phyloP scores from a whole-genome alignment of 2,888 invertebrate species.

The Macroteleia sp. region DNA sequence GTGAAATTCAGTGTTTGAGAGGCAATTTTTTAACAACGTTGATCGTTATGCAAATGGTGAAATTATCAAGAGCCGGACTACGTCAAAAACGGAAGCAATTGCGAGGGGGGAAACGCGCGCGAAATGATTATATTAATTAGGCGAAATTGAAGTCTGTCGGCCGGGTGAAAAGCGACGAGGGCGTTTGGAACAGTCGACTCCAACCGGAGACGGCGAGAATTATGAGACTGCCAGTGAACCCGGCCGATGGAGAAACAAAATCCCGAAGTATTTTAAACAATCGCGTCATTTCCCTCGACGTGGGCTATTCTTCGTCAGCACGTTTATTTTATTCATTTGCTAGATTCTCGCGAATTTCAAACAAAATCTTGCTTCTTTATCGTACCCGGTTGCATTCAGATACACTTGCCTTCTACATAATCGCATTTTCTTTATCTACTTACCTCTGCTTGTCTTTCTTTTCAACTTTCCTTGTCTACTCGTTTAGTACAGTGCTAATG shows the following conservation, averaged over 20 bases:
- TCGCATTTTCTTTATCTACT: conserved; percentile 49
- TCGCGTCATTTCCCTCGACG: conserved; percentile 49
- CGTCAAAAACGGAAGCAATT: background rate
- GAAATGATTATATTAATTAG: conserved; percentile 69
- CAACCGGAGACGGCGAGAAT: conserved; percentile 13
- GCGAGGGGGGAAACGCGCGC: conserved; percentile 11
- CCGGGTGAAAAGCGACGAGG: conserved; percentile 2
- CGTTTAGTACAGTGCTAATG: conserved; percentile 65
- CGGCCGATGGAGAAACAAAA: conserved; percentile 18
- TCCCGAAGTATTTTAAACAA: conserved; percentile 50
- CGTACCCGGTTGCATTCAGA: conserved; percentile 7
- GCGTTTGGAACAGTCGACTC: background rate
- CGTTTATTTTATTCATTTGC: conserved; percentile 64
- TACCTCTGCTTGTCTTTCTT: conserved; percentile 43
- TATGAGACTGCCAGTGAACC: conserved; percentile 2
- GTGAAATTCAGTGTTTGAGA: conserved; percentile 7
- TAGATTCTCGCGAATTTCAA: conserved; percentile 23
- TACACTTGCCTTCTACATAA: conserved; percentile 40
- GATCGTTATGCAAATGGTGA: conserved; percentile 9
- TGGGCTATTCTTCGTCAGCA: conserved; percentile 18
- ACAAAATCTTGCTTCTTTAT: conserved; percentile 24
- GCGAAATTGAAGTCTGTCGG: conserved; percentile 44
- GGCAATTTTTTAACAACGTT: conserved; percentile 17
- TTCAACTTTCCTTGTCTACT: conserved; percentile 32
- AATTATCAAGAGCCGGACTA: conserved; percentile 6